Evolutionary conservation across 2,113 vertebrate genomes (phyloP).

Genomic region (Menura novaehollandiae): DNA sequence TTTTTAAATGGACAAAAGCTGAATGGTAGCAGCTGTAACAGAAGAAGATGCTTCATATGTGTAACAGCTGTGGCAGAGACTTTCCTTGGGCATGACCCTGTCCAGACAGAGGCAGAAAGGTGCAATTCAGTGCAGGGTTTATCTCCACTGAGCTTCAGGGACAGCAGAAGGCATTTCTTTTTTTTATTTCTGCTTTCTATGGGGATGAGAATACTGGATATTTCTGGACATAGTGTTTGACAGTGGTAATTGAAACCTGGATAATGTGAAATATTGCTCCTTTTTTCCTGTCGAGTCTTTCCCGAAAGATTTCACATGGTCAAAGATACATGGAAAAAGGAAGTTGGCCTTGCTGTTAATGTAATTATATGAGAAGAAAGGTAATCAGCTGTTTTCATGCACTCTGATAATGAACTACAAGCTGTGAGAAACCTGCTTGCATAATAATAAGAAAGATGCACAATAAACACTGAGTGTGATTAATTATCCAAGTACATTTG

Average conservation of each 20-base stretch:
- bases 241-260: not conserved
- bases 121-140: not conserved
- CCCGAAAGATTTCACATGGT: not conserved
- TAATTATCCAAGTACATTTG: constrained; percentile 58
- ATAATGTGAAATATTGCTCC: not conserved
- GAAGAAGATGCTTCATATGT: not conserved
- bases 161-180: not conserved
- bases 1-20: not conserved
- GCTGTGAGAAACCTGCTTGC: constrained; percentile 36
- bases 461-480: constrained; percentile 45
- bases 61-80: not conserved
- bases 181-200: not conserved
- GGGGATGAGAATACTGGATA: not conserved
- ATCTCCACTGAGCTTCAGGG: not conserved
- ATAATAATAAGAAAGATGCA: constrained; percentile 48
- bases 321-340: not conserved
- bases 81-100: not conserved
- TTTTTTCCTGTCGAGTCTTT: not conserved
- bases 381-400: constrained; percentile 53
- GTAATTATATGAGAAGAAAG: constrained; percentile 39
- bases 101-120: not conserved
- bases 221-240: not conserved
- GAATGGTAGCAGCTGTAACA: not conserved
- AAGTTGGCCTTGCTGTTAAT: constrained; percentile 11
- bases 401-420: constrained; percentile 47